Evolutionary conservation across 2,888 invertebrate genomes (phyloP), one percentile per base, ranked within the genome.

Genomic region (Tinea semifulvella): DNA sequence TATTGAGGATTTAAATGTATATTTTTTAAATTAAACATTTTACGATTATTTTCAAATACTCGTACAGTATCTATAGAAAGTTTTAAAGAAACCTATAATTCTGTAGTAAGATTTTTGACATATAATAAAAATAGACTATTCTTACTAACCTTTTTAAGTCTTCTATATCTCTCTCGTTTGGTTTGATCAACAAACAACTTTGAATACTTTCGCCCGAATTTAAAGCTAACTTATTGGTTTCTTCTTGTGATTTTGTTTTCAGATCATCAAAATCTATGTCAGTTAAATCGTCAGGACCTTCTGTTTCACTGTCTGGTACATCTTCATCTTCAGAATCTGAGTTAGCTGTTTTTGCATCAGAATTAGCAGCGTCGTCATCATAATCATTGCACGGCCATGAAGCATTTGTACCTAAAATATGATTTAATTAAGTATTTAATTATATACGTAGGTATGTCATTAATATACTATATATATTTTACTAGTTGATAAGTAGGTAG

Each of bases 71-170:
- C n/a, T n/a, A n/a, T n/a, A n/a, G n/a, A n/a, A n/a, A n/a, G n/a
- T n/a, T n/a, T n/a, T n/a, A n/a, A n/a, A n/a, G n/a, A n/a, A n/a
- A n/a, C n/a, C n/a, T n/a, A n/a, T n/a, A n/a, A n/a, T 31, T 18
- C 16, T 28, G 46, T 31, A 25, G 36, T 26, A 1, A 31, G 14
- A 22, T 10, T 27, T 2, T 17, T 38, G 40, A 14, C 11, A 17
- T 10, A 1, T 13, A 7, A 49, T 50, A 31, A 6, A n/a, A 31
- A 31, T 7, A 31, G 5, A 11, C 11, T n/a, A n/a, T 40, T 20
- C 22, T 47, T 58, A 80, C 81, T 72, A n/a, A n/a, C n/a, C n/a
- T 79, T 68, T 81, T 77, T 58, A 83, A 74, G 70, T 84, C 84
- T 66, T 82, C 82, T 55, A 73, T 52, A 56, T 81, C 81, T 69